Evolutionary conservation across 1,140 invertebrate species (phyloP).

Genomic region (Drosophila sp.): DNA sequence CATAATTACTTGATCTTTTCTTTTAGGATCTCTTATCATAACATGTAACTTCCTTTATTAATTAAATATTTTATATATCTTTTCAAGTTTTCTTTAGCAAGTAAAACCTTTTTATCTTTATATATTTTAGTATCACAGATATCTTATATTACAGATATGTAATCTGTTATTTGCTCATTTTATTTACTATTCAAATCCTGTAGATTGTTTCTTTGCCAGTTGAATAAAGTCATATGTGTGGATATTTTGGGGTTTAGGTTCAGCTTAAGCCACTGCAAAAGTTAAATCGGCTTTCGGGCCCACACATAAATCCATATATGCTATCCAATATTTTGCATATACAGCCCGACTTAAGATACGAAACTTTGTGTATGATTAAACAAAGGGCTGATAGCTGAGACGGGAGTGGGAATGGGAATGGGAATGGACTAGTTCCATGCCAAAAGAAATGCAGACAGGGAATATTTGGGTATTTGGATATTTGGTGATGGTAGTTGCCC

Average conservation of each 20-base stretch:
- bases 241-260: slow-evolving; percentile 68
- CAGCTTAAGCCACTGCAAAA: slow-evolving; percentile 67
- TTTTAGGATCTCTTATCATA: too few relatives aligned
- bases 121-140: neutral
- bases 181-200: neutral
- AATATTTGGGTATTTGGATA: slow-evolving; percentile 41
- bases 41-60: neutral
- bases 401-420: neutral
- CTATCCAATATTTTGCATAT: slow-evolving; percentile 71
- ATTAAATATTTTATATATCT: neutral
- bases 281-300: slow-evolving; percentile 68
- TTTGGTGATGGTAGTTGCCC: slow-evolving; percentile 29
- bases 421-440: neutral
- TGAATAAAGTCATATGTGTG: slow-evolving; percentile 23
- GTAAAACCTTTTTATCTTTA: too few relatives aligned
- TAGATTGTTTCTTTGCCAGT: neutral
- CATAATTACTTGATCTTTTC: too few relatives aligned
- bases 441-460: neutral
- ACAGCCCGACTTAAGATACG: slow-evolving; percentile 38
- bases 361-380: slow-evolving; percentile 47
- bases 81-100: too few relatives aligned
- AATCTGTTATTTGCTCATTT: slow-evolving; percentile 32
- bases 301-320: slow-evolving; percentile 53
- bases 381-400: slow-evolving; percentile 19
- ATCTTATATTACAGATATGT: neutral